Conservation (phyloP, 1,140 invertebrate genomes). For the Drosophila nigromelanica region DNA sequence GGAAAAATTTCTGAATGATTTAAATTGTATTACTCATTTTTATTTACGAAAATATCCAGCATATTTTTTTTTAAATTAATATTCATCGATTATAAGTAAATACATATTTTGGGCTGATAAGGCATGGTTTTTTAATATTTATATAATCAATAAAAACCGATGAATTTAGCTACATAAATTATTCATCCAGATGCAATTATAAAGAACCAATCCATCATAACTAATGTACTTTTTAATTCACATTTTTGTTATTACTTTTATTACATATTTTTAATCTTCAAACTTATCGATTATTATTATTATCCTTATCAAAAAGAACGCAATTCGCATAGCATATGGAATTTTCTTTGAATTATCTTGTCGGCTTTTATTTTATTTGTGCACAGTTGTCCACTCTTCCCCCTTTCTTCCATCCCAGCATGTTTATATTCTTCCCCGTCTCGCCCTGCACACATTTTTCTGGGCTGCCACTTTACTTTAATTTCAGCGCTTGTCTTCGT, state of each 20-base stretch:
- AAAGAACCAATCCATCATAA: too few relatives aligned
- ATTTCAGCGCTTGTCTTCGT: slow-evolving; percentile 52
- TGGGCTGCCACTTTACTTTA: slow-evolving; percentile 55
- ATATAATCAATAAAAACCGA: too few relatives aligned
- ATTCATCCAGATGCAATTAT: too few relatives aligned
- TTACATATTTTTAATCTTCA: not conserved
- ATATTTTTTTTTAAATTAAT: not conserved
- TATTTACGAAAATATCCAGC: too few relatives aligned
- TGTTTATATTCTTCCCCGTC: slow-evolving; percentile 16
- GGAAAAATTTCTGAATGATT: slow-evolving; percentile 19
- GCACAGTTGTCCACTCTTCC: not conserved
- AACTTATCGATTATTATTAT: not conserved
- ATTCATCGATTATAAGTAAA: too few relatives aligned
- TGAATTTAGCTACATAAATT: too few relatives aligned
- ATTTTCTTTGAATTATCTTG: not conserved
- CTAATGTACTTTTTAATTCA: too few relatives aligned
- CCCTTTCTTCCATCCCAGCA: slow-evolving; percentile 1
- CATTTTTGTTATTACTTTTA: too few relatives aligned
- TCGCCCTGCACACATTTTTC: slow-evolving; percentile 5
- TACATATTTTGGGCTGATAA: too few relatives aligned
- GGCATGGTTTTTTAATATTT: too few relatives aligned
- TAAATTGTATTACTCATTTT: not conserved
- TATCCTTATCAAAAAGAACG: not conserved
- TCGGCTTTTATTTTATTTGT: slow-evolving; percentile 5
- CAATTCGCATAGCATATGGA: slow-evolving; percentile 21